These are phyloP conservation scores for Ameiurus melas DNA, from an alignment of 2,113 vertebrate species.

Conservation along the genomic window DNA sequence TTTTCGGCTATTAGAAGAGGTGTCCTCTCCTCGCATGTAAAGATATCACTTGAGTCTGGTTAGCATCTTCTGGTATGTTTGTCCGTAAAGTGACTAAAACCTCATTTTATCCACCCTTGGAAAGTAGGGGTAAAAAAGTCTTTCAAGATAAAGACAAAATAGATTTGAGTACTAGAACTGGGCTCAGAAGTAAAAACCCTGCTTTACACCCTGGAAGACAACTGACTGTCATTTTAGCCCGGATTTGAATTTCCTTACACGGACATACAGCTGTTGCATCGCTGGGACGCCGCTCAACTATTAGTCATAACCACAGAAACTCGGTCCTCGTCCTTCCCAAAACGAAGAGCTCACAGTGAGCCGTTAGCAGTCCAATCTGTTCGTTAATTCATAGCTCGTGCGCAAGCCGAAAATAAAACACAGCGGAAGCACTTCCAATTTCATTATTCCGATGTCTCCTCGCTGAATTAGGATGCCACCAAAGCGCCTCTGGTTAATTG, in stretches of 20 bases:
- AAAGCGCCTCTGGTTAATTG: conserved; percentile 56
- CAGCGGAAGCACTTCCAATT: conserved; percentile 40
- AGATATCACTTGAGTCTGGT: neutral
- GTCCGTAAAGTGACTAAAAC: neutral
- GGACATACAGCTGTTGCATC: neutral
- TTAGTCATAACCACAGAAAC: conserved; percentile 18
- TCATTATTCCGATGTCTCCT: conserved; percentile 60
- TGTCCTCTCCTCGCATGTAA: neutral
- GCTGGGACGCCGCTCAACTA: neutral
- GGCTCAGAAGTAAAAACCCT: neutral
- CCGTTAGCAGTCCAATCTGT: conserved; percentile 40
- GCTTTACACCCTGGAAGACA: neutral
- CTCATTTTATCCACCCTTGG: neutral
- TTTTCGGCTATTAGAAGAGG: neutral
- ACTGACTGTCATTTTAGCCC: neutral
- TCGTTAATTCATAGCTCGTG: conserved; percentile 53
- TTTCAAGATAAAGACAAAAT: neutral
- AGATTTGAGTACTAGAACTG: neutral
- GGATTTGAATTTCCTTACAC: neutral
- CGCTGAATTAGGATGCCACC: conserved; percentile 51
- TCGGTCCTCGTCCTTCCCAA: neutral
- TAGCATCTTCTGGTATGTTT: neutral
- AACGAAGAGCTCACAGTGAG: conserved; percentile 25
- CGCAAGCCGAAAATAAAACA: conserved; percentile 53
- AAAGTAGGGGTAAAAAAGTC: accelerated